Conservation (phyloP, 2,113 vertebrate genomes). For the Pseudonaja textilis region DNA sequence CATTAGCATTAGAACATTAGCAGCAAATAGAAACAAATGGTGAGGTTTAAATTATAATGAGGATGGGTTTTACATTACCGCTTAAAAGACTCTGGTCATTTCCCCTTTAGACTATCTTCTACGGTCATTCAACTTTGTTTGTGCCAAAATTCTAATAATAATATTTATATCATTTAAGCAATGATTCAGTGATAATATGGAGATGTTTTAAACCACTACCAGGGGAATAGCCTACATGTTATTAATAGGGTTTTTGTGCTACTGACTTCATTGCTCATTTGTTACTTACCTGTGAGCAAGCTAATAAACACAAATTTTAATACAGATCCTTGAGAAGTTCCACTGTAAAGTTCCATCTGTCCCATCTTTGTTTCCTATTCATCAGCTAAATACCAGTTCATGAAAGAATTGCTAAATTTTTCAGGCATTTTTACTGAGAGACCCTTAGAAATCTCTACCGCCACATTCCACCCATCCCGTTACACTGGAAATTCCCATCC, state of each 20-base stretch:
- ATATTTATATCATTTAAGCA: background rate
- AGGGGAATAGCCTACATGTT: background rate
- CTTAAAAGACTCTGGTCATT: background rate
- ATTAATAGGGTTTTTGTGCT: background rate
- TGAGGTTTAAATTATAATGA: background rate
- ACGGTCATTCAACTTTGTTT: background rate
- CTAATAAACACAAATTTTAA: background rate
- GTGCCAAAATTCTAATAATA: background rate
- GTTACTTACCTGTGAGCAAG: background rate
- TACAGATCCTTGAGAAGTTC: background rate
- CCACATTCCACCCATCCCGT: background rate
- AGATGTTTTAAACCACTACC: background rate
- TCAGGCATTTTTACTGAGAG: background rate
- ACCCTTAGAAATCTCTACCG: background rate
- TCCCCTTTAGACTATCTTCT: background rate
- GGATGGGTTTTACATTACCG: background rate
- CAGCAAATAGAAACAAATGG: background rate
- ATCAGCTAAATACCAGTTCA: background rate
- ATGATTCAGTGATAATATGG: background rate
- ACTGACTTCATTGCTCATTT: background rate
- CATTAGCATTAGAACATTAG: background rate
- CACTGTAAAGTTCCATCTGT: background rate
- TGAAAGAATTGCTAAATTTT: background rate
- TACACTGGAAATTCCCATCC: background rate
- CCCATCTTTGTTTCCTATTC: background rate